Evolutionary conservation across 2,888 invertebrate species (phyloP).

Genomic region (Smittia aterrima): DNA sequence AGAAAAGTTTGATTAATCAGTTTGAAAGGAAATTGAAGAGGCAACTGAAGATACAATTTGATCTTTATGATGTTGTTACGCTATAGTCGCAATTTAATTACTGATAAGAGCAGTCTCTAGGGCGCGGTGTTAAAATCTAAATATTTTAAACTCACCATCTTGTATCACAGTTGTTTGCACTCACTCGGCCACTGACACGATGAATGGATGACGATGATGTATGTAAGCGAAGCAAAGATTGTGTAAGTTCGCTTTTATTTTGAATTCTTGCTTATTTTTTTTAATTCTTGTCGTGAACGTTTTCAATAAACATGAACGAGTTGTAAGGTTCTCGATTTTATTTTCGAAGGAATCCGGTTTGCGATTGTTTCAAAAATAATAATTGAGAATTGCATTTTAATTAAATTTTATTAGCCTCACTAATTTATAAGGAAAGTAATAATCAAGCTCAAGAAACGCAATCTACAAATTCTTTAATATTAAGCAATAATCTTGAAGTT

Average conservation of each 20-base stretch:
- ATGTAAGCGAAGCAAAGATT: not conserved
- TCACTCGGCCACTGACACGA: conserved; percentile 16
- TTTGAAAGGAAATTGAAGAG: not conserved
- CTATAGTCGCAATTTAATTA: too few relatives aligned
- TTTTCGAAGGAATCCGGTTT: too few relatives aligned
- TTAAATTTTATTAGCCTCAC: too few relatives aligned
- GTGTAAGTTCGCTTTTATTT: not conserved
- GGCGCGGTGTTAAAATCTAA: conserved; percentile 17
- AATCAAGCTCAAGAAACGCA: too few relatives aligned
- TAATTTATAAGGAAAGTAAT: too few relatives aligned
- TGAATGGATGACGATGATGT: not conserved
- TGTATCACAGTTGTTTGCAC: conserved; percentile 34
- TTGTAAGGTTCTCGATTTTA: too few relatives aligned
- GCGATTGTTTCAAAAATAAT: too few relatives aligned
- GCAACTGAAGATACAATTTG: not conserved
- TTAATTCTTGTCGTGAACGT: not conserved
- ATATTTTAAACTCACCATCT: conserved; percentile 25
- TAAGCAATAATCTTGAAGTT: too few relatives aligned
- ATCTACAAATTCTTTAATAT: too few relatives aligned
- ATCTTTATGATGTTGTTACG: too few relatives aligned
- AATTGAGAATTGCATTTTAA: too few relatives aligned
- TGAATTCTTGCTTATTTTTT: not conserved
- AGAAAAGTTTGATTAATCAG: not conserved
- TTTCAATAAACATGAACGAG: too few relatives aligned
- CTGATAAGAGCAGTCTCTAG: not conserved